Conservation (phyloP, 2,113 vertebrate genomes). For the Picathartes gymnocephalus region DNA sequence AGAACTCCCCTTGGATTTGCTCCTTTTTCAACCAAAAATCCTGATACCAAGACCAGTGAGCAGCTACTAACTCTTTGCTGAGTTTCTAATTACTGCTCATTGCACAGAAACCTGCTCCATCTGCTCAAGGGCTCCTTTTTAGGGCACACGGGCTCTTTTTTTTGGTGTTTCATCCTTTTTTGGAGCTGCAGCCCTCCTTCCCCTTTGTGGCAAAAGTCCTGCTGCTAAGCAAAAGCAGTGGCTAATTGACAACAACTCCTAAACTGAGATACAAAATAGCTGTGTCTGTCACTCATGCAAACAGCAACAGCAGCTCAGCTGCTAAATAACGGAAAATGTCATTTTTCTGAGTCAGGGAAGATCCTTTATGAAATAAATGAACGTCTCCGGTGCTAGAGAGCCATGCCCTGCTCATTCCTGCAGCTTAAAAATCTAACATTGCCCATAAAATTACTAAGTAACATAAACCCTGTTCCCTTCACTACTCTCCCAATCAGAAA, state of each 20-base stretch:
- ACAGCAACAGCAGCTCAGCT: background rate
- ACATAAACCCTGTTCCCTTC: background rate
- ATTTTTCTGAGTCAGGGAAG: background rate
- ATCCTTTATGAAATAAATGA: background rate
- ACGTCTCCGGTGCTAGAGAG: background rate
- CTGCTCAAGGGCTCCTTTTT: background rate
- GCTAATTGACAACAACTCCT: background rate
- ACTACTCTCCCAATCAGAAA: constrained; percentile 33
- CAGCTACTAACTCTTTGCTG: background rate
- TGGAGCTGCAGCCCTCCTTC: background rate
- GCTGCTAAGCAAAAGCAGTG: background rate
- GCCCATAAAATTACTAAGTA: constrained; percentile 37
- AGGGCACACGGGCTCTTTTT: background rate
- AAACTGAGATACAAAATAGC: background rate
- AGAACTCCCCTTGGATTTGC: background rate
- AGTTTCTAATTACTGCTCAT: background rate
- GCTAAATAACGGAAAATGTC: constrained; percentile 14
- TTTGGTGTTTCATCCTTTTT: background rate
- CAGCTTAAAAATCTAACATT: constrained; percentile 1
- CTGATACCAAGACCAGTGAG: background rate
- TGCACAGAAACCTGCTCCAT: constrained; percentile 35
- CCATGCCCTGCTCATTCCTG: background rate
- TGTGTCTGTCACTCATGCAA: background rate
- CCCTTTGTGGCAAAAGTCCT: background rate
- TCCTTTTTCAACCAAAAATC: background rate